phyloP scores from a whole-genome alignment of 1,140 invertebrate genomes.

The Zaprionus nigranus region DNA sequence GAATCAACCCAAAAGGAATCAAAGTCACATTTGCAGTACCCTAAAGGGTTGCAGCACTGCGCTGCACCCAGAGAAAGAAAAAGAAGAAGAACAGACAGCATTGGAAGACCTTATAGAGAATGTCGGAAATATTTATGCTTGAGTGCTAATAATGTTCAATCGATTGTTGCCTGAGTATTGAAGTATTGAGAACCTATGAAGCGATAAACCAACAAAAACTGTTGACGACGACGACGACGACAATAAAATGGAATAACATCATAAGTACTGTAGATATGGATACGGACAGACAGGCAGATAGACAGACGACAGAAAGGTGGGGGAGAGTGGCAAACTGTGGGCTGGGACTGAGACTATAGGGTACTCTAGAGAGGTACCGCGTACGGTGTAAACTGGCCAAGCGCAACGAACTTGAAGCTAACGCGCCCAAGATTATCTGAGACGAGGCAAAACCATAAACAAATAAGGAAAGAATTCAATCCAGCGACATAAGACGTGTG shows the following conservation, averaged over 20 bases:
- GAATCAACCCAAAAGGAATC: not conserved
- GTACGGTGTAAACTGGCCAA: slow-evolving; percentile 56
- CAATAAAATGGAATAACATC: slow-evolving; percentile 78
- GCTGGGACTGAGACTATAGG: not conserved
- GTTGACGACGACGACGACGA: slow-evolving; percentile 42
- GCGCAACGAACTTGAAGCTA: slow-evolving; percentile 79
- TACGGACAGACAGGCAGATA: not conserved
- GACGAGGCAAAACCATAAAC: slow-evolving; percentile 75
- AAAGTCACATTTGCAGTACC: not conserved
- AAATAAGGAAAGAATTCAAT: slow-evolving; percentile 80
- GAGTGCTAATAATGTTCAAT: slow-evolving; percentile 82
- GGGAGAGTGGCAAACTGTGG: not conserved
- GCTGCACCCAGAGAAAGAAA: slow-evolving; percentile 28
- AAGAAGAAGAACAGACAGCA: slow-evolving; percentile 13
- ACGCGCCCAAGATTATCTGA: slow-evolving; percentile 79
- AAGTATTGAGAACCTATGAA: slow-evolving; percentile 61
- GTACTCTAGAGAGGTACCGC: not conserved
- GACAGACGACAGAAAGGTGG: not conserved
- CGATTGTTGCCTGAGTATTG: slow-evolving; percentile 62
- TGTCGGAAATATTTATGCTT: slow-evolving; percentile 75
- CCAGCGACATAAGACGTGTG: slow-evolving; percentile 42
- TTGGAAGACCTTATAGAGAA: slow-evolving; percentile 31
- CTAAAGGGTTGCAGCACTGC: slow-evolving; percentile 12
- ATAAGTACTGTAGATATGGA: slow-evolving; percentile 66
- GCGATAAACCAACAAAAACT: slow-evolving; percentile 76